Base-by-base conservation (phyloP, 2,113 vertebrate genomes). In the Planiliza haematocheilus region DNA sequence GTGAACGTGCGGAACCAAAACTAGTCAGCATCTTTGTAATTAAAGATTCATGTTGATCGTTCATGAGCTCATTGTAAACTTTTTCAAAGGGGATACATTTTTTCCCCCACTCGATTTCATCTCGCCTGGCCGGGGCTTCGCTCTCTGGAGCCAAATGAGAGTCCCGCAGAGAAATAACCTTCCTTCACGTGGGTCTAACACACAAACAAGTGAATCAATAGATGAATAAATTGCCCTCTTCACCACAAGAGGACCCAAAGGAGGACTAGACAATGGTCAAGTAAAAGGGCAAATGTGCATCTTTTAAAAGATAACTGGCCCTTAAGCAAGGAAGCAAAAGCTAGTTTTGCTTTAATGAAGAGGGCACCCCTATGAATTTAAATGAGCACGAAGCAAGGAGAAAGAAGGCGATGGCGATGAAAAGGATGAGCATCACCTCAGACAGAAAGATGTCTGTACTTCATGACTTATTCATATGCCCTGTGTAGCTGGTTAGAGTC, bases 381-480 rank as follows among this genome's bases (percentile, higher is more conserved):
- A 87, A 82, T 65, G 37, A 72, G 48, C 7, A 45, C 62, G 10
- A 69, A 48, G 42, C n/a, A 57, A 37, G 45, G 1, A 52, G n/a
- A 79, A 55, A 50, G 24, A 71, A 38, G 17, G 7, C n/a, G 12
- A 59, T 10, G 12, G 18, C 14, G 43, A 62, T 9, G 42, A 64
- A 24, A 42, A 58, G 24, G 17, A 65, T 12, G 41, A 59, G 63
- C 37, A n/a, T 77, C 75, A 79, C 64, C 66, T 86, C 70, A 53
- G 65, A 89, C 69, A 77, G 79, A 87, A 70, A 71, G 51, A 79
- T 24, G 17, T 63, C 51, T 18, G 45, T 42, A 65, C 50, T 59
- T 88, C 77, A 92, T 93, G 79, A 79, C 62, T 93, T 91, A 93
- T 92, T 91, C 85, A 92, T 91, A 58, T 60, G 55, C 52, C 73